Evolutionary conservation across 2,113 vertebrate genomes (phyloP).

Genomic region (Etia nguti): DNA sequence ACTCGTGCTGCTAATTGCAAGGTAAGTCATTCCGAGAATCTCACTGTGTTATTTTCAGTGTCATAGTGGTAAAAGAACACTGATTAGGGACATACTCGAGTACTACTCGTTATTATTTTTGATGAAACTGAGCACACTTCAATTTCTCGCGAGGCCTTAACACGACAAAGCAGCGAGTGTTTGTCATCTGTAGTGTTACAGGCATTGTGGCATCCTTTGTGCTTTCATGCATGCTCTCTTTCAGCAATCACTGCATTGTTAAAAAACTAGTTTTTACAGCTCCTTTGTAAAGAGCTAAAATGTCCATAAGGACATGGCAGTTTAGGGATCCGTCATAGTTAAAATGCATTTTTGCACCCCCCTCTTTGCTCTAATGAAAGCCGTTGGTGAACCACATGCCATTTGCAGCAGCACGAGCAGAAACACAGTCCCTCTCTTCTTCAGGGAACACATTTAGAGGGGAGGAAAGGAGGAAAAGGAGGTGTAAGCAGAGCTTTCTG

Average conservation of each 20-base stretch:
- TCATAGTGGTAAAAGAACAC: background rate
- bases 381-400: background rate
- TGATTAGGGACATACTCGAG: background rate
- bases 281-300: background rate
- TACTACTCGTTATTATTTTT: background rate
- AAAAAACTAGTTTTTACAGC: background rate
- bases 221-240: background rate
- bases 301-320: background rate
- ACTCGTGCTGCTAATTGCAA: slow-evolving; percentile 17
- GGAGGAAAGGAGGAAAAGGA: background rate
- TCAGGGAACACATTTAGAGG: background rate
- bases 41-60: slow-evolving; percentile 12
- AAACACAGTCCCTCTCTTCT: slow-evolving; percentile 34
- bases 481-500: background rate
- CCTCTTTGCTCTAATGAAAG: background rate
- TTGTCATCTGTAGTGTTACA: background rate
- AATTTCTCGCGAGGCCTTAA: background rate
- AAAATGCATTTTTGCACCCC: background rate
- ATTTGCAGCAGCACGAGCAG: slow-evolving; percentile 9
- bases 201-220: background rate
- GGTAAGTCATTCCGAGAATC: slow-evolving; percentile 1
- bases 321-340: background rate
- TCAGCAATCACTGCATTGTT: background rate
- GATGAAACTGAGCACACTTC: background rate
- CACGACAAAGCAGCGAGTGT: background rate